phyloP scores from a whole-genome alignment of 53 echinoderm and acorn worm genomes.

The Temnopleurus reevesii region DNA sequence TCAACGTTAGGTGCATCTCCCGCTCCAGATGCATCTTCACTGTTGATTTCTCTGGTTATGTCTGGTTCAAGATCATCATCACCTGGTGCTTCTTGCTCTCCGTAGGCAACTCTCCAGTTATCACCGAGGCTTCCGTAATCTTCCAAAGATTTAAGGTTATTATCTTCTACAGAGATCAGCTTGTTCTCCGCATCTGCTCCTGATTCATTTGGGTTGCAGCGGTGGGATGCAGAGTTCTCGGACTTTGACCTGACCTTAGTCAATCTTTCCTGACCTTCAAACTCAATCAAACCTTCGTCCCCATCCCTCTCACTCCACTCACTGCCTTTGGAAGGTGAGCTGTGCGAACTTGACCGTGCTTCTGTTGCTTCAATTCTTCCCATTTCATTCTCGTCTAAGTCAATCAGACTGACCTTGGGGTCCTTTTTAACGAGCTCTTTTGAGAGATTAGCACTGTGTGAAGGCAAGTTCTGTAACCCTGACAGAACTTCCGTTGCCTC shows the following conservation, averaged over 20 bases:
- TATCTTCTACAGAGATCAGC: conserved; percentile 17
- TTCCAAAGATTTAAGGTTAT: neutral
- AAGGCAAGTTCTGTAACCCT: neutral
- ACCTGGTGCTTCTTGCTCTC: neutral
- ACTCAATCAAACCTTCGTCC: neutral
- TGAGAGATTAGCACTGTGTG: neutral
- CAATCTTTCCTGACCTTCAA: neutral
- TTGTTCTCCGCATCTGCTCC: neutral
- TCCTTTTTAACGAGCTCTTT: neutral
- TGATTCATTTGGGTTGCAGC: conserved; percentile 22
- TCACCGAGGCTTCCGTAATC: neutral
- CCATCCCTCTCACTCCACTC: neutral
- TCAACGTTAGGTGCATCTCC: conserved; percentile 2
- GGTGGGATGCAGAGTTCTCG: conserved; percentile 23
- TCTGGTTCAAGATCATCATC: neutral
- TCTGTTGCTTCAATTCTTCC: neutral
- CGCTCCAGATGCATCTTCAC: neutral
- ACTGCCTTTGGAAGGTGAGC: neutral
- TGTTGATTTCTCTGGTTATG: neutral
- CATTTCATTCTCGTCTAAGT: conserved; percentile 32
- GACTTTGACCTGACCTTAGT: neutral
- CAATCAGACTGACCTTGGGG: conserved; percentile 15
- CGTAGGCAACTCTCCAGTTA: neutral
- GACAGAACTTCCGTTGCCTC: neutral
- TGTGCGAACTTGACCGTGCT: neutral